phyloP scores from a whole-genome alignment of 1,140 invertebrate genomes.

The Samia ricini region DNA sequence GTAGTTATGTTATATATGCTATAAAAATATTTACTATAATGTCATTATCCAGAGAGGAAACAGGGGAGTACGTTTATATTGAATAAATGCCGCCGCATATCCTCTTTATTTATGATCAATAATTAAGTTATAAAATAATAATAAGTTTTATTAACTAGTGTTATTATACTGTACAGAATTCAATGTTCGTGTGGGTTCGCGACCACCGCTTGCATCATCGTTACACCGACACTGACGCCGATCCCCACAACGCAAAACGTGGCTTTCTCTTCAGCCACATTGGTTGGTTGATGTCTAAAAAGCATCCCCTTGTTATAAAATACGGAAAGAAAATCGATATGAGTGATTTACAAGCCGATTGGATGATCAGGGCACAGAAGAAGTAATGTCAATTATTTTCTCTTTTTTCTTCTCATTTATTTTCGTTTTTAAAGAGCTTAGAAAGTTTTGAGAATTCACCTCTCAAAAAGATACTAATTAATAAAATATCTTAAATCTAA shows the following conservation, averaged over 20 bases:
- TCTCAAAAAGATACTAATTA: neutral
- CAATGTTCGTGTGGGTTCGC: slow-evolving; percentile 76
- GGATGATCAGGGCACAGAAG: slow-evolving; percentile 85
- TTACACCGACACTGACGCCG: slow-evolving; percentile 82
- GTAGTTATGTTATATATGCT: too few relatives aligned
- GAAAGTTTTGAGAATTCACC: neutral
- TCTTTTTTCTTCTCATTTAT: neutral
- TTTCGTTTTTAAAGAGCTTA: neutral
- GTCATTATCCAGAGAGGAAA: too few relatives aligned
- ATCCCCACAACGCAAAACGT: slow-evolving; percentile 82
- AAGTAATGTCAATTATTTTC: slow-evolving; percentile 70
- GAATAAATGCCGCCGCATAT: too few relatives aligned
- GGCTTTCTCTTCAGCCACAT: slow-evolving; percentile 85
- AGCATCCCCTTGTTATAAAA: slow-evolving; percentile 82
- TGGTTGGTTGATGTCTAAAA: slow-evolving; percentile 82
- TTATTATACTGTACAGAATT: slow-evolving; percentile 60
- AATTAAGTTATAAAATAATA: too few relatives aligned
- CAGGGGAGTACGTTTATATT: too few relatives aligned
- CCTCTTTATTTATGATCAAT: neutral
- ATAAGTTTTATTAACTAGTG: too few relatives aligned
- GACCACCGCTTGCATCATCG: slow-evolving; percentile 84
- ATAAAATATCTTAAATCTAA: neutral
- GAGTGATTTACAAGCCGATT: slow-evolving; percentile 84
- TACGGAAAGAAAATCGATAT: slow-evolving; percentile 81
- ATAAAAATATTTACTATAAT: too few relatives aligned